Conservation (phyloP, 2,797 vertebrate species). For the Psittacula derbiana region DNA sequence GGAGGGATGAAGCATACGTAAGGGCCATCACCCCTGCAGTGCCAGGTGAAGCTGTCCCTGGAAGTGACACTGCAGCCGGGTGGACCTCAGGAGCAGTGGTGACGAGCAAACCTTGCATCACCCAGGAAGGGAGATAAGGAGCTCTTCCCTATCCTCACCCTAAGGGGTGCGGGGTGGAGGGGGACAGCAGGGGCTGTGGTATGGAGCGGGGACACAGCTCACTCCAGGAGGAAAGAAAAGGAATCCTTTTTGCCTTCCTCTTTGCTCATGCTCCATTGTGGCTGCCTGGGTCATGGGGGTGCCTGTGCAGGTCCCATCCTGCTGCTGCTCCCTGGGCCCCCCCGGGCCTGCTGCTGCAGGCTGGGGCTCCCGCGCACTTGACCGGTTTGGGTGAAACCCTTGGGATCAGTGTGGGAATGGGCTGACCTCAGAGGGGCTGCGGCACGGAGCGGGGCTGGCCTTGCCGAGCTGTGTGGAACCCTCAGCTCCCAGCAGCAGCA, state of each 20-base stretch:
- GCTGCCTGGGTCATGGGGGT: not conserved
- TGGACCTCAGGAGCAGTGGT: not conserved
- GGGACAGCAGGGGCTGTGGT: not conserved
- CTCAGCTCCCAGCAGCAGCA: not conserved
- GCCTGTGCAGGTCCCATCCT: not conserved
- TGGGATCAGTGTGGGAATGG: not conserved
- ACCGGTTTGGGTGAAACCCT: not conserved
- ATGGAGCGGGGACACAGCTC: not conserved
- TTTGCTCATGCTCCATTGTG: not conserved
- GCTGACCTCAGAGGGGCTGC: not conserved
- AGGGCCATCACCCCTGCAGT: not conserved
- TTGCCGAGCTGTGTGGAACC: accelerated
- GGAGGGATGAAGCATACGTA: accelerated
- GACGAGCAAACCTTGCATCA: not conserved
- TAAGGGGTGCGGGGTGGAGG: too few species aligned
- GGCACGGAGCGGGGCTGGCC: not conserved
- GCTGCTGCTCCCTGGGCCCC: not conserved
- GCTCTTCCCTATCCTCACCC: not conserved
- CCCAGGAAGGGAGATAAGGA: not conserved
- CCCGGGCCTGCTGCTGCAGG: not conserved
- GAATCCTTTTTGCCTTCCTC: not conserved
- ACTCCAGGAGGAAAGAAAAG: not conserved
- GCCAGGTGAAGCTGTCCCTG: too few species aligned
- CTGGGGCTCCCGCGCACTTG: not conserved
- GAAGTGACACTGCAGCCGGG: not conserved